Percentiles rank a stretch among this genome's conserved stretches.
Evolutionary conservation across 2,797 vertebrate species (phyloP).

Genomic region (Rhyacichthys aspro): DNA sequence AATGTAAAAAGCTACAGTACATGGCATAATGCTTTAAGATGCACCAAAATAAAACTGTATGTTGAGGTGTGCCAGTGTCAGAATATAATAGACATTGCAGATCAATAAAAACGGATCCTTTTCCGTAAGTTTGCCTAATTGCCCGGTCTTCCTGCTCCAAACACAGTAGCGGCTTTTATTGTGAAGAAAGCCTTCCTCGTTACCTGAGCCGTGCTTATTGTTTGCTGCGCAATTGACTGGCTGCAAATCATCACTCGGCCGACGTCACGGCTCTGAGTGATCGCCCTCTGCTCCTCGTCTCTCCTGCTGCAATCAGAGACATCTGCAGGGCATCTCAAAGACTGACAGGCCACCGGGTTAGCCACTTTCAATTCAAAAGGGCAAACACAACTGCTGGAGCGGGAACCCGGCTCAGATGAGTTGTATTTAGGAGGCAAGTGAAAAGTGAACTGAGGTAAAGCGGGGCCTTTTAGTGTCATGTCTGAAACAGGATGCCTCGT

Average conservation of each 20-base stretch:
- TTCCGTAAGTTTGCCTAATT: no score
- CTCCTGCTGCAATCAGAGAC: slow-evolving; percentile 65
- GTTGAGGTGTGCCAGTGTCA: no score
- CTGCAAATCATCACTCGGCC: slow-evolving; percentile 50
- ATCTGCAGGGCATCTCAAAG: slow-evolving; percentile 72
- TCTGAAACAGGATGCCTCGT: slow-evolving; percentile 35
- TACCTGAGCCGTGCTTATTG: slow-evolving; percentile 11
- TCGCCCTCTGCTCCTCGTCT: slow-evolving; percentile 72
- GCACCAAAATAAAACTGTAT: no score
- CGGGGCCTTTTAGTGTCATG: slow-evolving; percentile 11
- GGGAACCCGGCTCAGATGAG: not conserved
- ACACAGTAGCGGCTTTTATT: slow-evolving; percentile 17
- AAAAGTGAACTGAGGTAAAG: slow-evolving; percentile 14
- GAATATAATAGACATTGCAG: no score
- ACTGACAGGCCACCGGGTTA: slow-evolving; percentile 15
- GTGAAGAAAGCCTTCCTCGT: slow-evolving; percentile 24
- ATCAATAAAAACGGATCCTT: no score
- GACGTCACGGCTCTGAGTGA: slow-evolving; percentile 82
- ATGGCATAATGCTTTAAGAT: no score
- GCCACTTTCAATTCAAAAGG: slow-evolving; percentile 34
- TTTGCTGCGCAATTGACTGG: slow-evolving; percentile 32
- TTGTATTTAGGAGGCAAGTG: slow-evolving; percentile 6
- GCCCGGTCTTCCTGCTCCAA: no score
- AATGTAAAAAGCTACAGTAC: no score
- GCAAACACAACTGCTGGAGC: slow-evolving; percentile 12